Conservation (phyloP, 2,888 invertebrate genomes). For the Sericinus montela region DNA sequence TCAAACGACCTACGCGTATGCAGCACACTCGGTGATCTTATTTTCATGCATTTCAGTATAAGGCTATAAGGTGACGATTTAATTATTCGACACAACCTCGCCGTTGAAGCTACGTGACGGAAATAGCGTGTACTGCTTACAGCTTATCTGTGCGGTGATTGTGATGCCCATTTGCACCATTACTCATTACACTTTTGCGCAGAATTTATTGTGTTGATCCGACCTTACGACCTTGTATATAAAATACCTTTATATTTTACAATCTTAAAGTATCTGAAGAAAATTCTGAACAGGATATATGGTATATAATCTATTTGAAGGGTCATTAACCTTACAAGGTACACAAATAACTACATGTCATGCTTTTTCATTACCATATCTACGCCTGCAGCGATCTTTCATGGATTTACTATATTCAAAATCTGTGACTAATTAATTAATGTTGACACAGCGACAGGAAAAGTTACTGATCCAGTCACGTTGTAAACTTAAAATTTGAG, state of each 20-base stretch:
- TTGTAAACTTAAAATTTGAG: neutral
- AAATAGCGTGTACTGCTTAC: conserved; percentile 10
- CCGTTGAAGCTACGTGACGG: conserved; percentile 8
- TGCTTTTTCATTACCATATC: neutral
- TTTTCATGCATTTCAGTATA: conserved; percentile 25
- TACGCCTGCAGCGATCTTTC: too few relatives aligned
- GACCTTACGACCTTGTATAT: conserved; percentile 2
- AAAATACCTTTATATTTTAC: neutral
- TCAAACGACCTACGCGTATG: conserved; percentile 39
- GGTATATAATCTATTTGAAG: conserved; percentile 5
- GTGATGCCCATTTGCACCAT: neutral
- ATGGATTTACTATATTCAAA: too few relatives aligned
- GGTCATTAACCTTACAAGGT: conserved; percentile 11
- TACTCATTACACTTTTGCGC: conserved; percentile 11
- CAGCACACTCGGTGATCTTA: conserved; percentile 32
- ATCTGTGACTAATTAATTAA: too few relatives aligned
- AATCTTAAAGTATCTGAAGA: conserved; percentile 9
- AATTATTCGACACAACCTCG: conserved; percentile 11
- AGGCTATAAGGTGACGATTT: conserved; percentile 19
- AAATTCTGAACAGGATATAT: conserved; percentile 5
- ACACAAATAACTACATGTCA: neutral
- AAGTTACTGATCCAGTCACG: neutral
- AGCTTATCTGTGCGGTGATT: conserved; percentile 5
- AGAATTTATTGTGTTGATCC: conserved; percentile 3
- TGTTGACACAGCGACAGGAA: neutral